Conservation (phyloP, 2,113 vertebrate genomes). For the Macrotis lagotis region DNA sequence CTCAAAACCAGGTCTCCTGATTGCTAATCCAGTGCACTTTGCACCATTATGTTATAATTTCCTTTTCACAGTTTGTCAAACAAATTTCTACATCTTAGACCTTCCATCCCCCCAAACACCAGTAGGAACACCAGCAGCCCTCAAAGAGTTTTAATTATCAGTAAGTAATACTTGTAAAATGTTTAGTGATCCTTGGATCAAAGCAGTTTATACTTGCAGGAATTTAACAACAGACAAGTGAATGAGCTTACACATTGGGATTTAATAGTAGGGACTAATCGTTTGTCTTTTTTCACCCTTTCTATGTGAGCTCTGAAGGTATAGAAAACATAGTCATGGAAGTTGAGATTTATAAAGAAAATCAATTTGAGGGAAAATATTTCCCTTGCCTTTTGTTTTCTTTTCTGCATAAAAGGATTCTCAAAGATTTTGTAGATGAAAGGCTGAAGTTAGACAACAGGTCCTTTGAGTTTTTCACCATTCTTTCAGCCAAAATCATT, state of each 20-base stretch:
- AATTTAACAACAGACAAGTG: not conserved
- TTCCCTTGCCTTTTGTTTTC: slow-evolving; percentile 55
- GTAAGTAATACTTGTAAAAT: slow-evolving; percentile 9
- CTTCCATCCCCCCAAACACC: not conserved
- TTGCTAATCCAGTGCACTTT: not conserved
- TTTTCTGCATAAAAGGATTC: slow-evolving; percentile 61
- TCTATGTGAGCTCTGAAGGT: slow-evolving; percentile 7
- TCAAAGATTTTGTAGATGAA: slow-evolving; percentile 60
- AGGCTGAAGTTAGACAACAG: slow-evolving; percentile 56
- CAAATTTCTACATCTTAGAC: slow-evolving; percentile 19
- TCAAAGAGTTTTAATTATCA: slow-evolving; percentile 41
- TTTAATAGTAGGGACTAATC: not conserved
- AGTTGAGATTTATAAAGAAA: slow-evolving; percentile 24
- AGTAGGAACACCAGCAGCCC: slow-evolving; percentile 38
- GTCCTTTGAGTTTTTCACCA: slow-evolving; percentile 37
- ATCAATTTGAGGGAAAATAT: slow-evolving; percentile 33
- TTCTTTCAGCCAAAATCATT: slow-evolving; percentile 55
- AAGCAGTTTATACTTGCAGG: slow-evolving; percentile 25
- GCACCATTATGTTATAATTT: not conserved
- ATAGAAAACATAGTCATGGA: slow-evolving; percentile 38
- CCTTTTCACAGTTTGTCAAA: not conserved
- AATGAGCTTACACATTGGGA: slow-evolving; percentile 5
- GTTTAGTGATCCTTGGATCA: slow-evolving; percentile 31
- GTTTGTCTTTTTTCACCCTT: not conserved
- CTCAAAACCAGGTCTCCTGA: not conserved